Percentiles rank a stretch among this genome's conserved stretches.
Conservation (phyloP, 2,113 vertebrate genomes). For the Ammospiza nelsoni region DNA sequence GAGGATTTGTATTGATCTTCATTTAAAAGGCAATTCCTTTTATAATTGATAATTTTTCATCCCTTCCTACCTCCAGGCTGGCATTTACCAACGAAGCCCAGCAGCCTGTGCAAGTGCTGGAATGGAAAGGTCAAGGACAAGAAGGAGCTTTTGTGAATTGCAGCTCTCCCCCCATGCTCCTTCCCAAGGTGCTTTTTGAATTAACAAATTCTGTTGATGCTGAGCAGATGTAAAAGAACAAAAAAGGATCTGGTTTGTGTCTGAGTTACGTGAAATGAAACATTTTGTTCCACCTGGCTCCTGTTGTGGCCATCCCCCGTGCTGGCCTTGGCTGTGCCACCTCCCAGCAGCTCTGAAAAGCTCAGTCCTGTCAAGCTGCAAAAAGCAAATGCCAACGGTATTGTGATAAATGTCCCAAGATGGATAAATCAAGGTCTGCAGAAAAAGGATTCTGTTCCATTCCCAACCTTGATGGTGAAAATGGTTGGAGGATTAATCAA, state of each 20-base stretch:
- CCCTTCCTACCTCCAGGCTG: background rate
- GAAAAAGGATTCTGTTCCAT: background rate
- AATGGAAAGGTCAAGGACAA: constrained; percentile 50
- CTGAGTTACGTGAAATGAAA: background rate
- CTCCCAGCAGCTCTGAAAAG: background rate
- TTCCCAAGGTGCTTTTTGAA: background rate
- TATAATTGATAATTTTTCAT: background rate
- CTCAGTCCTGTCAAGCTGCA: background rate
- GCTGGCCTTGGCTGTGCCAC: background rate
- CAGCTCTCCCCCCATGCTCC: background rate
- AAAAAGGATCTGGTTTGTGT: background rate
- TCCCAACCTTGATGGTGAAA: background rate
- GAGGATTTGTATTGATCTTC: constrained; percentile 1
- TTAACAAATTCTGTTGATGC: background rate
- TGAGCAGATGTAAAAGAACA: background rate
- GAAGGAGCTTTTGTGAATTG: background rate
- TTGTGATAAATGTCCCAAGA: background rate
- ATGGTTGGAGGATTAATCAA: background rate
- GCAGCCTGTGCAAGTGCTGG: background rate
- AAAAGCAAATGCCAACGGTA: background rate
- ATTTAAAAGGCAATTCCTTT: constrained; percentile 9
- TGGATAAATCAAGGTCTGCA: background rate
- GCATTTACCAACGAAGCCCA: constrained; percentile 27
- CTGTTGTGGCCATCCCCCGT: background rate
- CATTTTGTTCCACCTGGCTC: background rate